phyloP scores from a whole-genome alignment of 1,140 invertebrate species.

The Brachionus paranguensis region DNA sequence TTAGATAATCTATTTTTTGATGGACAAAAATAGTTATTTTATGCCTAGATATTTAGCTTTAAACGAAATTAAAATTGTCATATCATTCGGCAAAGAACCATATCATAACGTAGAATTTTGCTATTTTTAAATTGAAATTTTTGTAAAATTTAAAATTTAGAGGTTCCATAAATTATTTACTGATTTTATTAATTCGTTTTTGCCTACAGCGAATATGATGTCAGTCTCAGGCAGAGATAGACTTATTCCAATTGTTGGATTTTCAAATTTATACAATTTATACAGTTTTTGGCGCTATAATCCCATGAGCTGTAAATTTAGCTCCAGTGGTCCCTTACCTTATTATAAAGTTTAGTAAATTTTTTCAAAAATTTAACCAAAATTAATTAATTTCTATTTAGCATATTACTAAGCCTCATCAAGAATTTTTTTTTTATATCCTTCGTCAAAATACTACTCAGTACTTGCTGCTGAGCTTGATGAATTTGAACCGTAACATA shows the following conservation, averaged over 20 bases:
- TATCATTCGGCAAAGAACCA: slow-evolving; percentile 17
- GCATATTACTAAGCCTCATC: slow-evolving; percentile 25
- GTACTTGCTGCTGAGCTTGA: not conserved
- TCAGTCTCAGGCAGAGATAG: slow-evolving; percentile 29
- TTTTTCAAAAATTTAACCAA: no score
- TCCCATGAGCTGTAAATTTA: slow-evolving; percentile 16
- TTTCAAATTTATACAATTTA: slow-evolving; percentile 24
- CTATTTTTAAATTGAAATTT: not conserved
- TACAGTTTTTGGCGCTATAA: slow-evolving; percentile 36
- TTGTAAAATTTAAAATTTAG: not conserved
- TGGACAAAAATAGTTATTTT: slow-evolving; percentile 13
- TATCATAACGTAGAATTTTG: slow-evolving; percentile 3
- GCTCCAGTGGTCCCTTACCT: slow-evolving; percentile 16
- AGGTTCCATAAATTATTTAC: slow-evolving; percentile 15
- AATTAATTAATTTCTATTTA: not conserved
- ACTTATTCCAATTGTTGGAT: slow-evolving; percentile 30
- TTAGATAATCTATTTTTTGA: slow-evolving; percentile 13
- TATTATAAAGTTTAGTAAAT: not conserved
- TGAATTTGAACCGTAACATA: not conserved
- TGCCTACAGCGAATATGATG: not conserved
- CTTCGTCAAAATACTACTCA: slow-evolving; percentile 28
- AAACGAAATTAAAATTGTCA: slow-evolving; percentile 28
- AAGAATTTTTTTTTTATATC: slow-evolving; percentile 10
- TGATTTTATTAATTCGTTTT: slow-evolving; percentile 33
- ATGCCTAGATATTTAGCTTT: slow-evolving; percentile 35